Base-by-base conservation (phyloP, 2,113 vertebrate species). In the Salvelinus alpinus region DNA sequence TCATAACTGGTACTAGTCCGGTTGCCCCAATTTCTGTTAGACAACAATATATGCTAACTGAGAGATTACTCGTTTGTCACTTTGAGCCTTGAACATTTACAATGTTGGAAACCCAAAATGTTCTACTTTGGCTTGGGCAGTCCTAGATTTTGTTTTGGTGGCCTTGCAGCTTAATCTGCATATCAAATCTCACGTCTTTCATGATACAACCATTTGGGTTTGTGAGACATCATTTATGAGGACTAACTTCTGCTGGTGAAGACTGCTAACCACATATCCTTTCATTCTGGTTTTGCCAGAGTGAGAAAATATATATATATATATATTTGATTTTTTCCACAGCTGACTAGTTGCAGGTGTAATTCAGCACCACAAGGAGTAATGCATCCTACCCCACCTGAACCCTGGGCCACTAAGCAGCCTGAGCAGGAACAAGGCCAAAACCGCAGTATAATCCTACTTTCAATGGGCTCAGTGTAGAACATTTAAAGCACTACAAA, bases 301-400 rank as follows among this genome's bases (percentile, higher is more conserved):
- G 54, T 66, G 64, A 44, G 20, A 69, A 29, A 38, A n/a, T n/a
- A n/a, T n/a, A 38, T 9, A 38, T 38, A 38, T 38, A 38, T 38
- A 34, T 34, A 6, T 34, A 31, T 31, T 5, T 1, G 54, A 60
- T 34, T 44, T 44, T 24, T 59, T 34, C 73, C 64, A 74, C 59
- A 76, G 65, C 67, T 31, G 51, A 68, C 59, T 44, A 77, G 72
- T 59, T 76, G 74, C 77, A 73, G 74, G 77, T 81, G 76, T 79
- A 81, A 83, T 76, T 76, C 64, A 67, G 74, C 77, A 76, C 76
- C 44, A 64, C 68, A 48, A 60, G 70, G 71, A 62, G 79, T 83
- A 76, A 80, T 75, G 68, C 75, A 84, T 78, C 80, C 73, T 51
- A 78, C 57, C 80, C 75, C 73, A 44, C 62, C 78, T 76, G 77